These are phyloP conservation scores for Sphaerodactylus townsendi DNA, from an alignment of 2,113 vertebrate genomes.

Conservation along the genomic window DNA sequence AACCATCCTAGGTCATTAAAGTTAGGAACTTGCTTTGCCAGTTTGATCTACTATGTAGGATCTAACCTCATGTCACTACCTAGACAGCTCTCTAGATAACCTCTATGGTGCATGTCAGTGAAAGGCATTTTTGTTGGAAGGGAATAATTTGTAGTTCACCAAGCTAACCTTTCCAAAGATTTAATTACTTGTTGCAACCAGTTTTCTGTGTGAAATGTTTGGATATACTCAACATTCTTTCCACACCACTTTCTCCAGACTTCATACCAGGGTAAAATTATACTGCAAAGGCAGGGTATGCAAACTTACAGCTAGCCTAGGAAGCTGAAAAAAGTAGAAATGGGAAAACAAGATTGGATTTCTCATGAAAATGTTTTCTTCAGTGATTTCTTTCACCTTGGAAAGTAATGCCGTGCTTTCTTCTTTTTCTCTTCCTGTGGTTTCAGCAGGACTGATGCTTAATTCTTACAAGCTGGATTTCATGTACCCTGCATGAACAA, in stretches of 20 bases:
- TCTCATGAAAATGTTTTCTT: neutral
- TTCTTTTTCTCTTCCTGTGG: neutral
- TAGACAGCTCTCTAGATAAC: neutral
- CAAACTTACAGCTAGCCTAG: neutral
- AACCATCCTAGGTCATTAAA: neutral
- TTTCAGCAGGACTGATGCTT: neutral
- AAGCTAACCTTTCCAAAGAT: neutral
- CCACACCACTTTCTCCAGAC: neutral
- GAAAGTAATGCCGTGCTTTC: neutral
- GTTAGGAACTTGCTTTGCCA: neutral
- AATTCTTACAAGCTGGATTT: neutral
- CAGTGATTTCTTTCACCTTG: neutral
- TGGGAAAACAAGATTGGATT: neutral
- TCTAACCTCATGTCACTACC: rapidly evolving
- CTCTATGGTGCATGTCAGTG: neutral
- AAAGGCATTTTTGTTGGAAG: neutral
- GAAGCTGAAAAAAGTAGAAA: neutral
- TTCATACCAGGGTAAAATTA: neutral
- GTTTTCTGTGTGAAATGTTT: neutral
- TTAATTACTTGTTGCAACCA: neutral
- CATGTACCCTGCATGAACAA: neutral
- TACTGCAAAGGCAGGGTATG: neutral
- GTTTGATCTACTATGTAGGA: neutral
- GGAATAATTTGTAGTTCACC: neutral
- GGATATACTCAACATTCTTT: neutral